Percentiles rank a stretch among this genome's conserved stretches.
Conservation (phyloP, 2,888 invertebrate species). For the Iphiclides podalirius region DNA sequence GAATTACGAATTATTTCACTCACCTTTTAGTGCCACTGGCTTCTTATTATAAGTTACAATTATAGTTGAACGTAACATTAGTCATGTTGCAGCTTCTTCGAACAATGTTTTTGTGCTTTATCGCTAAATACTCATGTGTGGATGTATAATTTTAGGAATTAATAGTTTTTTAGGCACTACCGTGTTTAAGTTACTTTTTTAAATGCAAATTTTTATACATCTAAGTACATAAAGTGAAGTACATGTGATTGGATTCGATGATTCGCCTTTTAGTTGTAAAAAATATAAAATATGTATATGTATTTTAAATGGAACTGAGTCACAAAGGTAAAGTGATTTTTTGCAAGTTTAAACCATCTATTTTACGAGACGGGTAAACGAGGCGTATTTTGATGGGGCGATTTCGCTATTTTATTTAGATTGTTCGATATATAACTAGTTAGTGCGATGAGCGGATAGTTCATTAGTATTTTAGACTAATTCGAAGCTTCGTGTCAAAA, state of each 20-base stretch:
- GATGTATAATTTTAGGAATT: constrained; percentile 67
- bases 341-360: constrained; percentile 28
- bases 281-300: constrained; percentile 40
- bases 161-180: constrained; percentile 56
- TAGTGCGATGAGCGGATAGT: constrained; percentile 25
- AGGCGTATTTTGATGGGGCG: constrained; percentile 41
- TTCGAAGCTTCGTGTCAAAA: constrained; percentile 33
- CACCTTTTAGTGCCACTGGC: constrained; percentile 73
- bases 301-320: constrained; percentile 43
- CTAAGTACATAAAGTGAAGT: constrained; percentile 73
- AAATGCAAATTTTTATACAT: constrained; percentile 68
- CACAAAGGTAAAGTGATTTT: constrained; percentile 48
- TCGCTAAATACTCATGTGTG: constrained; percentile 78
- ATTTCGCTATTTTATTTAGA: constrained; percentile 16
- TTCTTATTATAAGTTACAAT: constrained; percentile 46
- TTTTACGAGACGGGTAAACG: constrained; percentile 41
- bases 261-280: constrained; percentile 56
- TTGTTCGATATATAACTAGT: constrained; percentile 17
- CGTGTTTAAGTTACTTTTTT: constrained; percentile 46
- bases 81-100: constrained; percentile 77
- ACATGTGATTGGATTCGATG: constrained; percentile 73
- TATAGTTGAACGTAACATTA: constrained; percentile 59
- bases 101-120: constrained; percentile 76
- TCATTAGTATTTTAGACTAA: constrained; percentile 42
- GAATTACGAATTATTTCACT: constrained; percentile 52